phyloP scores from a whole-genome alignment of 1,140 invertebrate genomes.

The Heliconius congener region DNA sequence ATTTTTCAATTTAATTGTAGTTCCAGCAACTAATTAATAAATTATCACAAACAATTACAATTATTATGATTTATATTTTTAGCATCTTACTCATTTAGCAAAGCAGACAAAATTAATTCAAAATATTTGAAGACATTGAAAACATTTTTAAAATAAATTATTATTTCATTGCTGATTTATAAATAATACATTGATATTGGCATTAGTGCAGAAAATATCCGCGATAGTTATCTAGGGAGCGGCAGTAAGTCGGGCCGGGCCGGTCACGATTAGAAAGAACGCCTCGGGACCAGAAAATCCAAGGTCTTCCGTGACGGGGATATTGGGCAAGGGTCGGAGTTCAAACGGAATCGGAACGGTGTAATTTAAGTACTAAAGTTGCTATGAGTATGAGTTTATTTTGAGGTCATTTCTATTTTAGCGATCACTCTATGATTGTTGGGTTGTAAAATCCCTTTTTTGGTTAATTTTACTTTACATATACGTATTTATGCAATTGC shows the following conservation, averaged over 20 bases:
- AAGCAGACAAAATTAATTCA: too few species aligned
- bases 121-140: not conserved
- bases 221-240: slow-evolving; percentile 59
- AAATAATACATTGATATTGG: slow-evolving; percentile 23
- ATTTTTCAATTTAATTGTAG: too few species aligned
- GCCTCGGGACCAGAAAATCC: slow-evolving; percentile 45
- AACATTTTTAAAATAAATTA: not conserved
- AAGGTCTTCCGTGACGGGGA: slow-evolving; percentile 62
- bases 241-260: slow-evolving; percentile 39
- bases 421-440: not conserved
- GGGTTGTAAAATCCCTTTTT: not conserved
- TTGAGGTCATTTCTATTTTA: not conserved
- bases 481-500: not conserved
- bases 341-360: slow-evolving; percentile 48
- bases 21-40: too few species aligned
- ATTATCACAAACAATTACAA: too few species aligned
- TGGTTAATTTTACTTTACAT: not conserved
- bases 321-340: slow-evolving; percentile 59
- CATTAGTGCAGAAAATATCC: slow-evolving; percentile 27
- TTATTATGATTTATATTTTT: too few species aligned
- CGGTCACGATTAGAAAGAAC: slow-evolving; percentile 51
- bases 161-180: not conserved
- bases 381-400: not conserved
- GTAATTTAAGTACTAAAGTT: not conserved
- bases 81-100: too few species aligned